These are phyloP conservation scores for Goniozus legneri DNA, from an alignment of 1,140 invertebrate species.

Conservation along the genomic window DNA sequence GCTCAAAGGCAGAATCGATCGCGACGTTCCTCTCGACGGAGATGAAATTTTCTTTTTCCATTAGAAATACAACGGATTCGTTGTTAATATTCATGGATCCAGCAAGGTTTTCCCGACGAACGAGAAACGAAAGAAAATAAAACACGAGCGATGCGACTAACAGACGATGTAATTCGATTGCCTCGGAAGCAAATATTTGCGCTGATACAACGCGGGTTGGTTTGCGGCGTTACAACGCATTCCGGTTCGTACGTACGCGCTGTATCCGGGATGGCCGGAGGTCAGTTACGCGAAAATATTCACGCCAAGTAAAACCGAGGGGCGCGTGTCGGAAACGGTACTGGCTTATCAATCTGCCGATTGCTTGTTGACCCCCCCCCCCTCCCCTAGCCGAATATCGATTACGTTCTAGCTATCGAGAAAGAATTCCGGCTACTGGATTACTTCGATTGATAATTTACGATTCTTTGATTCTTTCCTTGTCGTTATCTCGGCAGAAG, in stretches of 20 bases:
- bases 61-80: no score
- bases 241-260: slow-evolving; percentile 7
- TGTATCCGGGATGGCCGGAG: slow-evolving; percentile 24
- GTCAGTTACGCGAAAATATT: slow-evolving; percentile 33
- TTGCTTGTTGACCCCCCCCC: no score
- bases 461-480: no score
- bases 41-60: no score
- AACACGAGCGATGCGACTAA: slow-evolving; percentile 11
- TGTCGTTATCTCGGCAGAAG: no score
- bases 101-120: neutral
- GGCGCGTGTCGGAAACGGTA: neutral
- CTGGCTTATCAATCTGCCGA: no score
- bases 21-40: no score
- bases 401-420: no score
- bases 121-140: neutral
- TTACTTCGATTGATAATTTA: no score
- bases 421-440: no score
- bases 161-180: slow-evolving; percentile 28
- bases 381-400: no score
- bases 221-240: neutral
- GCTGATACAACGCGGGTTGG: slow-evolving; percentile 17
- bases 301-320: slow-evolving; percentile 3
- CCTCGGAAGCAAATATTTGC: slow-evolving; percentile 26
- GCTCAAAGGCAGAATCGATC: no score
- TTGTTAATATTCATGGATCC: neutral